phyloP scores from a whole-genome alignment of 2,797 vertebrate species.

The Alcedo quadribrachys region DNA sequence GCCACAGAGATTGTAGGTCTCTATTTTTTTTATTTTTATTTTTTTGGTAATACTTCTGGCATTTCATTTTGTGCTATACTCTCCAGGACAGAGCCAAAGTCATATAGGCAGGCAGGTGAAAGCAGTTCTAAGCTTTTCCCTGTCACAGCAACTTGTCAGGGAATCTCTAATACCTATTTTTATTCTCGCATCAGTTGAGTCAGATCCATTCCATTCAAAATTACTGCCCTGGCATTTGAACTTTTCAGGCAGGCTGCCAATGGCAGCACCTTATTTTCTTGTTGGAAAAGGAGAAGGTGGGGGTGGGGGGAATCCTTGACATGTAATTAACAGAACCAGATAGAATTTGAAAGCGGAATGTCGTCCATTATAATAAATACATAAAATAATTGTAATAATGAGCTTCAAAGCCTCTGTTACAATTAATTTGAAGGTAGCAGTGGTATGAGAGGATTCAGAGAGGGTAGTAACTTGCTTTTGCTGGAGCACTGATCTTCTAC shows the following conservation, averaged over 20 bases:
- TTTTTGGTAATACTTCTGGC: not conserved
- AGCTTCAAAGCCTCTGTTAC: conserved; percentile 23
- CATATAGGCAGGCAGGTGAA: not conserved
- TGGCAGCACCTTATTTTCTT: conserved; percentile 24
- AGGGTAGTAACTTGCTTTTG: not conserved
- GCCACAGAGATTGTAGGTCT: not conserved
- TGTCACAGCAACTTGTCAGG: conserved; percentile 20
- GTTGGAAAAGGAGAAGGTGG: not conserved
- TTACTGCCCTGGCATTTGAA: conserved; percentile 39
- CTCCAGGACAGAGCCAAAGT: not conserved
- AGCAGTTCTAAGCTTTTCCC: not conserved
- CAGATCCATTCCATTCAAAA: conserved; percentile 23
- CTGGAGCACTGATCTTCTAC: not conserved
- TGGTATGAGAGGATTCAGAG: not conserved
- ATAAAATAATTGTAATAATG: conserved; percentile 1
- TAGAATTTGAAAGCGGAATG: conserved; percentile 23
- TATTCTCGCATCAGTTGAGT: not conserved
- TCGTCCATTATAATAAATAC: not conserved
- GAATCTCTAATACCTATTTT: conserved; percentile 35
- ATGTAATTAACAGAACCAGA: conserved; percentile 24
- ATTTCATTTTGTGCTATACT: not conserved
- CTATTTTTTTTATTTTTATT: not conserved
- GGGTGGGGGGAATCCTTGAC: not conserved
- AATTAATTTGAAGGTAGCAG: not conserved
- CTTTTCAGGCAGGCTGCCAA: conserved; percentile 32